These are phyloP conservation scores for Pandemis corylana DNA, from an alignment of 2,888 invertebrate genomes.

Conservation along the genomic window DNA sequence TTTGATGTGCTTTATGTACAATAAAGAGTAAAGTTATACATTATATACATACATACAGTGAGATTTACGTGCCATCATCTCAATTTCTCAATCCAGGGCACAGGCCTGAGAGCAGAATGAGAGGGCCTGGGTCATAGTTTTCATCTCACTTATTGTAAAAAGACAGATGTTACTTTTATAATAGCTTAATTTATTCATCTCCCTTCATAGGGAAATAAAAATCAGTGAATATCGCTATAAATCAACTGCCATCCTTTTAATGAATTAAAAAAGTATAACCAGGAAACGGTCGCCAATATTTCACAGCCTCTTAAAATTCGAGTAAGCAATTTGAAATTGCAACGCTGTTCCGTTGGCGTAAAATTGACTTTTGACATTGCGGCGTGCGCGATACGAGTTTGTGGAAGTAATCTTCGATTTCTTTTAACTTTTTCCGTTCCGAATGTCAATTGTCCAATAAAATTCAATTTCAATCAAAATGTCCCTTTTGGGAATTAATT, in stretches of 20 bases:
- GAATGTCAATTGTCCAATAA: slow-evolving; percentile 69
- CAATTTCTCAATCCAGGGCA: no score
- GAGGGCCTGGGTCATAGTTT: no score
- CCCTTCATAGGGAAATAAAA: not conserved
- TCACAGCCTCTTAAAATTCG: not conserved
- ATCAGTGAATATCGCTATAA: slow-evolving; percentile 2
- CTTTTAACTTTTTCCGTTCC: slow-evolving; percentile 54
- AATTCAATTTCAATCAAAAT: slow-evolving; percentile 65
- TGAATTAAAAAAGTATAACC: slow-evolving; percentile 55
- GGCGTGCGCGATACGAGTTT: not conserved
- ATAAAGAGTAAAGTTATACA: no score
- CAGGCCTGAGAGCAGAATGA: no score
- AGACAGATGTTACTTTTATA: not conserved
- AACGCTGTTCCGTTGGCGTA: not conserved
- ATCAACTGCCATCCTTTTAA: slow-evolving; percentile 52
- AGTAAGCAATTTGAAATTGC: not conserved
- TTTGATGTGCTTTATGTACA: no score
- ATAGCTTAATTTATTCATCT: not conserved
- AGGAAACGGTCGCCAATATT: not conserved
- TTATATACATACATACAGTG: no score
- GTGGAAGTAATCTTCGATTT: not conserved
- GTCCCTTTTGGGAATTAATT: slow-evolving; percentile 50
- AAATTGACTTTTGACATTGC: not conserved
- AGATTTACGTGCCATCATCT: no score
- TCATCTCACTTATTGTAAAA: no score